Evolutionary conservation across 1,140 invertebrate genomes (phyloP), one percentile per base, ranked within the genome.

Genomic region (Danaus melanippus): DNA sequence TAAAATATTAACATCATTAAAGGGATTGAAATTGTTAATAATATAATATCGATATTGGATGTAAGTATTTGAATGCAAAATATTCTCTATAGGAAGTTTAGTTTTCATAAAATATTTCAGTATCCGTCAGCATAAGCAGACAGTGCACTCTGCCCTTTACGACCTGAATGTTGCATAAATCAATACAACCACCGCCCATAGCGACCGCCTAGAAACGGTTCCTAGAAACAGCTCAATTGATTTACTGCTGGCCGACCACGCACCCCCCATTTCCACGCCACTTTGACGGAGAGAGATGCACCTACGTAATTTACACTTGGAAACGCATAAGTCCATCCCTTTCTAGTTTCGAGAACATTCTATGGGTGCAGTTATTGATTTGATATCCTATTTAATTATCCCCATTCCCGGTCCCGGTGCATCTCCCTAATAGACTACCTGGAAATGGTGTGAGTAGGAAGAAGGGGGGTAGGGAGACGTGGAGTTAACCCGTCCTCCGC

Each of bases 341-440:
- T 15, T 15, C 15, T 15, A 41, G 10, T 9, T 48, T 42, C 46
- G 46, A 42, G 32, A 42, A 12, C 11, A 15, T 17, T 10, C 40
- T 10, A 12, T 40, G 12, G 8, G 12, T 54, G 12, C 46, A 48
- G 8, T 8, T 54, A 54, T 54, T 48, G 46, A 54, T 48, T 54
- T 42, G 12, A 12, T 11, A 40, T 12, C 21, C 44, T 15, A 11
- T 53, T 41, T 15, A 15, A 15, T 15, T 39, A n/a, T 41, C 15
- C 44, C 50, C 42, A 45, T 32, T 52, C 15, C 15, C 15, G 3
- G 15, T 15, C 15, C 15, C 15, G 15, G 15, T 15, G 15, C 15
- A 15, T 52, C 50, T 39, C 17, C 50, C 42, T 45, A 10, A 15
- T 15, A 15, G 15, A 15, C 15, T 15, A 15, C 15, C 15, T 15